These are phyloP conservation scores for Pantelozetes paolii DNA, from an alignment of 2,888 invertebrate genomes.

Conservation along the genomic window DNA sequence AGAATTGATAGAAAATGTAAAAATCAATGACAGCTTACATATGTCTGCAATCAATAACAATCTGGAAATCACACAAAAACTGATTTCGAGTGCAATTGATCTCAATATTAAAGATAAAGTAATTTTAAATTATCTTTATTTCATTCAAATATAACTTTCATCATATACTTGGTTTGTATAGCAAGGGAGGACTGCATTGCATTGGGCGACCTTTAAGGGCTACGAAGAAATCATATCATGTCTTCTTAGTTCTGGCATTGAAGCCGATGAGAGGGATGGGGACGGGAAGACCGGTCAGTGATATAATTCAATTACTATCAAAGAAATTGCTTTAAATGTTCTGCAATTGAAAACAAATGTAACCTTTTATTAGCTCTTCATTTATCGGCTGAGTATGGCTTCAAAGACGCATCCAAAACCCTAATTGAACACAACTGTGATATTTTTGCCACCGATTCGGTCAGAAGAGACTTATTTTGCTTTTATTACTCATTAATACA, in stretches of 20 bases:
- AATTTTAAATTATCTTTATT: constrained; percentile 44
- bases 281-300: constrained; percentile 45
- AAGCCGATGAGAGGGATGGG: constrained; percentile 52
- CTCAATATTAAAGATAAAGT: constrained; percentile 69
- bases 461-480: constrained; percentile 38
- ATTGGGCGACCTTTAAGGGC: constrained; percentile 66
- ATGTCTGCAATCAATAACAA: constrained; percentile 71
- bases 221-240: constrained; percentile 62
- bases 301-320: not conserved
- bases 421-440: constrained; percentile 50
- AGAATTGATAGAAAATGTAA: constrained; percentile 43
- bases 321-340: no score
- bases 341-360: not conserved
- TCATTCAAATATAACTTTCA: not conserved
- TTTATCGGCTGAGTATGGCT: constrained; percentile 51
- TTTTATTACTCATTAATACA: no score
- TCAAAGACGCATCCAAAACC: constrained; percentile 49
- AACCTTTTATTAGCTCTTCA: constrained; percentile 49
- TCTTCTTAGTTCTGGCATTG: constrained; percentile 51
- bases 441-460: constrained; percentile 47
- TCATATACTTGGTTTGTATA: constrained; percentile 50
- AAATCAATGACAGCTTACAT: constrained; percentile 68
- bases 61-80: constrained; percentile 61
- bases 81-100: constrained; percentile 66
- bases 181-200: constrained; percentile 65